Evolutionary conservation across 2,888 invertebrate species (phyloP).

Genomic region (Ctenicera cuprea): DNA sequence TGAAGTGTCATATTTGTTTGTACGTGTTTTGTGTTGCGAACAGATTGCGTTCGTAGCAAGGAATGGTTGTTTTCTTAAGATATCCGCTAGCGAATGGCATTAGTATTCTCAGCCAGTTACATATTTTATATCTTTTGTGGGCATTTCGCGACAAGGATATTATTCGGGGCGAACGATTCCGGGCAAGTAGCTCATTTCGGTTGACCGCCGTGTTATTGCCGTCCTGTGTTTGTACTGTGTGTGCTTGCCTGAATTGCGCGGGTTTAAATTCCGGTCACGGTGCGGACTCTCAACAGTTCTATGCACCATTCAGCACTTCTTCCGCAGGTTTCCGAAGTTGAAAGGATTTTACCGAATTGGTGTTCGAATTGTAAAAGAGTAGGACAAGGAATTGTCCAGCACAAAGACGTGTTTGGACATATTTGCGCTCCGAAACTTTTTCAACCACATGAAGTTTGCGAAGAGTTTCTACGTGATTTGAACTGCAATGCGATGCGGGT

Average conservation of each 20-base stretch:
- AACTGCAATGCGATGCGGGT: constrained; percentile 56
- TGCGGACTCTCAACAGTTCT: constrained; percentile 63
- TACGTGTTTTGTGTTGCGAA: constrained; percentile 3
- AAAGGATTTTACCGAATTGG: constrained; percentile 62
- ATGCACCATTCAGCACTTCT: constrained; percentile 67
- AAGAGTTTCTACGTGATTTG: constrained; percentile 62
- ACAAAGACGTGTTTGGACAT: constrained; percentile 62
- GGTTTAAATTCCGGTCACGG: constrained; percentile 65
- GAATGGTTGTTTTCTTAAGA: constrained; percentile 46
- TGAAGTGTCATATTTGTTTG: not conserved
- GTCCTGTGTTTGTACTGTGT: constrained; percentile 62
- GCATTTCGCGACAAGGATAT: constrained; percentile 69
- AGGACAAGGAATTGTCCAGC: constrained; percentile 63
- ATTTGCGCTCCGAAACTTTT: constrained; percentile 65
- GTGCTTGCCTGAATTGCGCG: constrained; percentile 56
- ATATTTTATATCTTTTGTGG: constrained; percentile 71
- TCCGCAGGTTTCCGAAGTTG: constrained; percentile 60
- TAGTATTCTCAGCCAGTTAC: constrained; percentile 68
- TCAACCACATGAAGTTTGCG: constrained; percentile 63
- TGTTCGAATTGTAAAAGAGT: constrained; percentile 63
- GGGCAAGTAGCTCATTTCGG: constrained; percentile 69
- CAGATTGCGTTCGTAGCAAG: constrained; percentile 9
- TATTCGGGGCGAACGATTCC: constrained; percentile 69
- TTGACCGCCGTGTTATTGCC: constrained; percentile 70
- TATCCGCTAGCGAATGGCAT: constrained; percentile 55